These are phyloP conservation scores for Calliphora vicina DNA, from an alignment of 1,140 invertebrate genomes.

Conservation along the genomic window DNA sequence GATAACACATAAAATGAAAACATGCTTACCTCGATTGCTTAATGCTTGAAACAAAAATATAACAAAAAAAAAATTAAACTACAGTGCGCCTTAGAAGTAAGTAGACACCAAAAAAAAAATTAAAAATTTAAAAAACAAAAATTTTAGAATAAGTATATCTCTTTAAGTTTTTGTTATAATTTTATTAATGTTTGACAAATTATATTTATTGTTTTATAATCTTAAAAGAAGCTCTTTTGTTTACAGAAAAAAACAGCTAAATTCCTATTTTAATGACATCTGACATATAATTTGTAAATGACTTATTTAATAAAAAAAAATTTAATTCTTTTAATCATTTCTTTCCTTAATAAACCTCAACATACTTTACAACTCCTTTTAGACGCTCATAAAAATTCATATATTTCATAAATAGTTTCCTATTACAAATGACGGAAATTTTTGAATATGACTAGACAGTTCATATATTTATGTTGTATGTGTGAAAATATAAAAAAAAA, in stretches of 20 bases:
- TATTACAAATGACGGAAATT: not conserved
- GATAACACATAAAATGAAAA: not conserved
- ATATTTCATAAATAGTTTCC: not conserved
- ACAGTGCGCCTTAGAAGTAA: conserved; percentile 60
- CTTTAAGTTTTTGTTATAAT: not conserved
- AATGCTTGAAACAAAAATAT: not conserved
- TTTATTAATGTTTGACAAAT: not conserved
- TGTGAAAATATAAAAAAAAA: not conserved
- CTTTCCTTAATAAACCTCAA: not conserved
- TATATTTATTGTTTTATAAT: not conserved
- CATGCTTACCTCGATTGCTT: not conserved
- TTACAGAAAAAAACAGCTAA: not conserved
- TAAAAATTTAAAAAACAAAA: too few species aligned
- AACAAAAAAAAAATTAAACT: not conserved
- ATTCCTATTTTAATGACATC: not conserved
- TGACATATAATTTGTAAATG: not conserved
- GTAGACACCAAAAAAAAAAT: conserved; percentile 40
- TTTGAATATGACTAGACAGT: conserved; percentile 19
- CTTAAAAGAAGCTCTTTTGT: not conserved
- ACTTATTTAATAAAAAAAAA: not conserved
- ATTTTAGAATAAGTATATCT: too few species aligned
- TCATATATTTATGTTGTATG: not conserved
- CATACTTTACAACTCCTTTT: not conserved
- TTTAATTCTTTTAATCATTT: not conserved
- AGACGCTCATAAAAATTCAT: not conserved